Conservation (phyloP, 2,113 vertebrate genomes). For the Vanacampus margaritifer region DNA sequence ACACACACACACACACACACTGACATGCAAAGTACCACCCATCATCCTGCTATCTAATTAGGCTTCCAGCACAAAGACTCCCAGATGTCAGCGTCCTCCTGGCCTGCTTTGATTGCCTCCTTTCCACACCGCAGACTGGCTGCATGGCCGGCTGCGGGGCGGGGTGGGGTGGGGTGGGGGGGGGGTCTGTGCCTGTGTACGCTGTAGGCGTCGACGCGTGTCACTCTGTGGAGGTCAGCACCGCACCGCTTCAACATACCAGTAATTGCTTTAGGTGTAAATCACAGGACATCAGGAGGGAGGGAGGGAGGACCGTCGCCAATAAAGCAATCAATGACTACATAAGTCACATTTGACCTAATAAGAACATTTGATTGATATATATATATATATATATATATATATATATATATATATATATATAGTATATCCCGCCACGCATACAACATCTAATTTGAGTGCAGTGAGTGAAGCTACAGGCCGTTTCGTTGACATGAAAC, state of each 20-base stretch:
- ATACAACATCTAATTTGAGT: not conserved
- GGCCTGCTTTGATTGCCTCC: slow-evolving; percentile 64
- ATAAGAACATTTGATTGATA: too few relatives aligned
- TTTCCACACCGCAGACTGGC: slow-evolving; percentile 54
- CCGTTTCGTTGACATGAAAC: slow-evolving; percentile 44
- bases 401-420: too few relatives aligned
- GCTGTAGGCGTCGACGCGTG: slow-evolving; percentile 46
- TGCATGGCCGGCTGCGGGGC: slow-evolving; percentile 23
- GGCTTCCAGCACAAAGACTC: slow-evolving; percentile 66
- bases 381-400: too few relatives aligned
- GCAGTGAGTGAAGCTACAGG: slow-evolving; percentile 7
- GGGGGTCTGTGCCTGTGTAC: slow-evolving; percentile 25
- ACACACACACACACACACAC: slow-evolving; percentile 13
- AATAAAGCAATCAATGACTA: slow-evolving; percentile 1
- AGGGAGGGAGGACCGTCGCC: slow-evolving; percentile 16
- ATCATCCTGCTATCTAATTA: slow-evolving; percentile 67
- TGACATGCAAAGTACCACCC: slow-evolving; percentile 40
- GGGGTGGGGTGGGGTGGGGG: too few relatives aligned
- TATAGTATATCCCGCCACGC: not conserved
- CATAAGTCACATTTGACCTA: not conserved
- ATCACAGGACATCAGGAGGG: slow-evolving; percentile 34
- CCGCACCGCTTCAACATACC: slow-evolving; percentile 42
- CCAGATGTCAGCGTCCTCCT: slow-evolving; percentile 70
- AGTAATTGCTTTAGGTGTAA: slow-evolving; percentile 63
- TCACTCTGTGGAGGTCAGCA: slow-evolving; percentile 49